Base-by-base conservation (phyloP, 2,113 vertebrate species). In the Struthidea cinerea region DNA sequence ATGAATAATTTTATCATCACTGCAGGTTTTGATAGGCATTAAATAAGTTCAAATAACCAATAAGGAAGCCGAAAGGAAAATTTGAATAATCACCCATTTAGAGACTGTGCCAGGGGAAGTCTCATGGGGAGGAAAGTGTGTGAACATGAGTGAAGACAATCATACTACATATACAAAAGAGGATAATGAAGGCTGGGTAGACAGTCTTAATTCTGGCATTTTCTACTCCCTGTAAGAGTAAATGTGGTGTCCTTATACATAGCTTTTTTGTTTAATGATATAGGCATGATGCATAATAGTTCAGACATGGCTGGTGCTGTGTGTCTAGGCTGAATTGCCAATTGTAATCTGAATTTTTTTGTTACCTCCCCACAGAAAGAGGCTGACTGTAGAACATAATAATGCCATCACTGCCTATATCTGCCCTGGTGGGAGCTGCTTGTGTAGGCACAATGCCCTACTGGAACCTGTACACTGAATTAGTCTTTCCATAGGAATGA, bases 1-100 rank as follows among this genome's bases (percentile, higher is more conserved):
- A 67, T 90, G 70, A 90, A 90, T 97, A 87, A 88, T 95, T 91
- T 87, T 93, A 55, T 80, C 88, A 67, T 87, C 35, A 90, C 16
- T 73, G 42, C 7, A 67, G 50, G 22, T 87, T 94, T 96, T 67
- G 84, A 42, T 88, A 83, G 65, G 30, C 39, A 55, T 95, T 91
- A 90, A 77, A 67, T 86, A 90, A 76, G 27, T 76, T 83, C 47
- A 91, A 64, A 70, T 61, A 80, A 76, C 67, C 55, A 89, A 61
- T 77, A 30, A 91, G 14, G 39, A 87, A 76, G 59, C 77, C 68
- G 47, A 91, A 90, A 95, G 52, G 28, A 71, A 93, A 84, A 65
- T 96, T 89, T 71, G 65, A 93, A 78, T 91, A 89, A 49, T 84
- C 71, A 84, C 56, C 32, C 42, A 75, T 84, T 92, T 80, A 84